Conservation (phyloP, 1,140 invertebrate genomes). For the Apis florea region DNA sequence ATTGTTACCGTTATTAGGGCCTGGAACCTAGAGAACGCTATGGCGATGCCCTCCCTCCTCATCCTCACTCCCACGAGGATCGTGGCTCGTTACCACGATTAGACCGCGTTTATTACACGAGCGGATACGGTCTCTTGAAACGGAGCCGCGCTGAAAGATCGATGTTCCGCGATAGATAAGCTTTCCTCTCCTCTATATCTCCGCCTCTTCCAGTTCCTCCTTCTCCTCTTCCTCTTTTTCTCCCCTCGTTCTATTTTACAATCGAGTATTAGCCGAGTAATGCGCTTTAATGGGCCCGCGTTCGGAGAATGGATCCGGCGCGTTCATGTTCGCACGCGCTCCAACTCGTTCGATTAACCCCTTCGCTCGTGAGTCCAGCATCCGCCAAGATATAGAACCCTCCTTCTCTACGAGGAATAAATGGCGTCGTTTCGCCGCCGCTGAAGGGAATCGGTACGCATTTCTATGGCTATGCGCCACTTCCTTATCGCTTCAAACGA, state of each 20-base stretch:
- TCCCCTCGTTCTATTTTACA: slow-evolving; percentile 39
- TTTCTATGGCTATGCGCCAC: too few relatives aligned
- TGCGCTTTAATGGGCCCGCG: slow-evolving; percentile 31
- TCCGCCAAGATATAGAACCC: not conserved
- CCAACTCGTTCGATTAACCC: slow-evolving; percentile 26
- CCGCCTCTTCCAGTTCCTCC: not conserved
- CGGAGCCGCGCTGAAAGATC: slow-evolving; percentile 19
- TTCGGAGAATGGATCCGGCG: slow-evolving; percentile 14
- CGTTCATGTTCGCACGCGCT: slow-evolving; percentile 9
- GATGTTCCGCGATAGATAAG: slow-evolving; percentile 25
- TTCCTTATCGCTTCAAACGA: too few relatives aligned
- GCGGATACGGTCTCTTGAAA: slow-evolving; percentile 14
- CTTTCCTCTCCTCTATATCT: not conserved
- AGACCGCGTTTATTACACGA: slow-evolving; percentile 32
- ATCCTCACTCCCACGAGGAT: slow-evolving; percentile 56
- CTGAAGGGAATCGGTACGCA: slow-evolving; percentile 24
- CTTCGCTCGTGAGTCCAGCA: slow-evolving; percentile 11
- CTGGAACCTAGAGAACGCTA: not conserved
- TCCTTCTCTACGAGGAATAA: not conserved
- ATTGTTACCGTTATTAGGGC: slow-evolving; percentile 62
- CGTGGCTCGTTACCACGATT: slow-evolving; percentile 50
- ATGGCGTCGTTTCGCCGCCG: slow-evolving; percentile 53
- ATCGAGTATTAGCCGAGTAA: slow-evolving; percentile 44
- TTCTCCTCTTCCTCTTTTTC: not conserved
- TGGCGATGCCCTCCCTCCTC: slow-evolving; percentile 14